phyloP scores from a whole-genome alignment of 2,113 vertebrate genomes.

The Vulpes vulpes region DNA sequence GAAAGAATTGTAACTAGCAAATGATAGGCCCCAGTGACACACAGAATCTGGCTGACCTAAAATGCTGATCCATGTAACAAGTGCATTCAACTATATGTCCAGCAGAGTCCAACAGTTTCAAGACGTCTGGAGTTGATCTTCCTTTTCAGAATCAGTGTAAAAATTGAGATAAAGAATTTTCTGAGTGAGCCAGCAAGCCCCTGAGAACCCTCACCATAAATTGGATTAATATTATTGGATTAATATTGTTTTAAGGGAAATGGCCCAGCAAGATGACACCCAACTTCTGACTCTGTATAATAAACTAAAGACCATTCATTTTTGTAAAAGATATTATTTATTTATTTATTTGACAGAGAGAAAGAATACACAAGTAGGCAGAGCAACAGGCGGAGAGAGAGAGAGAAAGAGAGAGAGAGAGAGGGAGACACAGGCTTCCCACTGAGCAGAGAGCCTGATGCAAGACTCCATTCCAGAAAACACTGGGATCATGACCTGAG shows the following conservation, averaged over 20 bases:
- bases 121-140: not conserved
- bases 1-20: not conserved
- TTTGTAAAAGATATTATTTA: not conserved
- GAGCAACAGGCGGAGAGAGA: no score
- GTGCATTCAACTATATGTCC: not conserved
- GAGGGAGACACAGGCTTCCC: no score
- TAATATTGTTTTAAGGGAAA: conserved; percentile 44
- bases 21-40: not conserved
- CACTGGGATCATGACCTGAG: no score
- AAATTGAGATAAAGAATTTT: not conserved
- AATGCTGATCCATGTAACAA: not conserved
- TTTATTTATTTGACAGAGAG: no score
- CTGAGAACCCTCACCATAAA: not conserved
- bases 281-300: not conserved
- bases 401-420: no score
- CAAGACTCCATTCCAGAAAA: no score
- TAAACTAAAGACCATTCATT: conserved; percentile 50
- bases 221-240: not conserved
- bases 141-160: not conserved
- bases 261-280: not conserved
- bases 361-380: no score
- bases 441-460: no score
- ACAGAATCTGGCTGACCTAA: not conserved
- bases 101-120: not conserved
- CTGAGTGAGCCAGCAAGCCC: not conserved